Conservation (phyloP, 2,113 vertebrate genomes). For the Micronycteris hirsuta region DNA sequence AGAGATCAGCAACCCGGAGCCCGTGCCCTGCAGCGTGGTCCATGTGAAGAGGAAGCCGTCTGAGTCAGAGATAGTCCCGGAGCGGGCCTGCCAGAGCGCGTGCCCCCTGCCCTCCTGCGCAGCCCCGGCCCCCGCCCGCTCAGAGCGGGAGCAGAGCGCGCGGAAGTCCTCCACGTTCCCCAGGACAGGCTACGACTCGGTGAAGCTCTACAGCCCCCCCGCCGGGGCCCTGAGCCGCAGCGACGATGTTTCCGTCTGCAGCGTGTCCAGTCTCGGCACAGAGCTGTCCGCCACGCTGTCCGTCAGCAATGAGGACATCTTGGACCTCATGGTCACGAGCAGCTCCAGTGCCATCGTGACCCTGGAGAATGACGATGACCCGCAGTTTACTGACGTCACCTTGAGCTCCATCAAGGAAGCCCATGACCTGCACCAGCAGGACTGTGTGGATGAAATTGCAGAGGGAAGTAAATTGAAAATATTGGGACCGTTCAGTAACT, state of each 20-base stretch:
- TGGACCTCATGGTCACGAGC: conserved; percentile 91
- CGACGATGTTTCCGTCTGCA: conserved; percentile 90
- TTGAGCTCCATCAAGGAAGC: conserved; percentile 77
- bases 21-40: conserved; percentile 78
- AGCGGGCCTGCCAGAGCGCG: conserved; percentile 76
- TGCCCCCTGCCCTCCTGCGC: conserved; percentile 65
- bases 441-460: not conserved
- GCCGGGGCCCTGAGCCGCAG: conserved; percentile 82
- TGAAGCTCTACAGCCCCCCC: conserved; percentile 84
- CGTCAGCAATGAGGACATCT: conserved; percentile 90
- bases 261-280: conserved; percentile 92
- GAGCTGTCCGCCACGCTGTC: conserved; percentile 90
- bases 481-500: conserved; percentile 84
- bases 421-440: conserved; percentile 65
- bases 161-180: conserved; percentile 91
- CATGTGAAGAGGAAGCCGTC: conserved; percentile 70
- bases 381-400: conserved; percentile 84
- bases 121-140: conserved; percentile 67
- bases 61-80: conserved; percentile 60
- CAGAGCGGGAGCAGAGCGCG: conserved; percentile 77
- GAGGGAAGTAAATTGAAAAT: conserved; percentile 81
- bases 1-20: conserved; percentile 90
- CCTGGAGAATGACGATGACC: conserved; percentile 86
- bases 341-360: conserved; percentile 94
- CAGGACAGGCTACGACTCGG: conserved; percentile 84